Evolutionary conservation across 2,797 vertebrate genomes (phyloP), one percentile per base, ranked within the genome.

Genomic region (Myotis planiceps): DNA sequence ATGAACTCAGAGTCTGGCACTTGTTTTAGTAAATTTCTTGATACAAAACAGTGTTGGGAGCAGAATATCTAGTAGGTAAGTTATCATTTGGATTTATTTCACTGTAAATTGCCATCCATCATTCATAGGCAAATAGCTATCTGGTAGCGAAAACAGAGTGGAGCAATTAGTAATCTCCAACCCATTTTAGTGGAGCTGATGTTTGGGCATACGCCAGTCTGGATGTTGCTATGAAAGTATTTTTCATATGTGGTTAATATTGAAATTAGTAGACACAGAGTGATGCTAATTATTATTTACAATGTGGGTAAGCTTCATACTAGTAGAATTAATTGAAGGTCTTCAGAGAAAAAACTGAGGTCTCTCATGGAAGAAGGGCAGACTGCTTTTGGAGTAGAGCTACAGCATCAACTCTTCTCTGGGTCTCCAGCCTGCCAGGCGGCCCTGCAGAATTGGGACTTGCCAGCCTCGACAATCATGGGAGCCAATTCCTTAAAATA

Each of bases 31-130:
- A 89, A 13, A 53, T 27, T 74, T 84, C 51, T 85, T 51, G 32
- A 86, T 80, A 92, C 47, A 74, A 86, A 97, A 71, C 21, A 65
- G 27, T 68, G 65, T 71, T 83, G 18, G 32, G 74, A 92, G 37
- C 47, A 90, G 75, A 93, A 66, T 74, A 32, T 51, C 25, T 68
- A 37, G 3, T 21, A 83, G n/a, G 27, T 71, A 78, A 87, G 84
- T 90, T 69, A 85, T 72, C 68, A 45, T 13, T 29, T 94, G 82
- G 21, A 60, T 82, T 93, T 72, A 82, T 93, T 91, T 95, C 49
- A 25, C 51, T 71, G 10, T 69, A 39, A 88, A 47, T 78, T 45
- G 84, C 5, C 9, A 88, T 23, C 29, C 15, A 51, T 88, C 27
- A 84, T 82, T 85, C 72, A 76, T 0, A 9, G 51, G 8, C 60